Base-by-base conservation (phyloP, 2,888 invertebrate species). In the Pseudococcus viburni region DNA sequence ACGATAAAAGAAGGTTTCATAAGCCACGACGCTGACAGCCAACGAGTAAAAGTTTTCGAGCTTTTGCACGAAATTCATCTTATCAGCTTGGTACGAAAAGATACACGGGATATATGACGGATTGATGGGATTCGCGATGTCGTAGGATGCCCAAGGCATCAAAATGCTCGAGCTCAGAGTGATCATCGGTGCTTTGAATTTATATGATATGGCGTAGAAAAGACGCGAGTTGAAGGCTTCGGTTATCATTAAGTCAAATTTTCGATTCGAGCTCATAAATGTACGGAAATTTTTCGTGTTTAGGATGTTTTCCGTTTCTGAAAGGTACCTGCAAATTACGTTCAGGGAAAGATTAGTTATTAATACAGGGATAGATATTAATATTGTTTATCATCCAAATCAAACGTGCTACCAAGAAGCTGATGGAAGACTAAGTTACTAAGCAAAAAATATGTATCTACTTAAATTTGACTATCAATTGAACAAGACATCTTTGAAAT, bases 141-240 rank as follows among this genome's bases (percentile, higher is more conserved):
- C 88, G n/a, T 42, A 68, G 15, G 86, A 48, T 19, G 55, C 68
- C 89, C 86, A 89, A 9, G 88, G 88, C 17, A 89, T 48, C 19
- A 89, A 1, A 11, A 42, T 33, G 42, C 88, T 80, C n/a, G 84
- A 89, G 64, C 89, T 89, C 39, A 89, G 8, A 4, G 89, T 9
- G 39, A 89, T 85, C 19, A 86, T 80, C 3, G 89, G 89, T 4
- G 88, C 33, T 19, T 88, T 46, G 85, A 88, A 88, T 17, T 85
- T 80, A 0, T 42, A 48, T 6, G 88, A 87, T 55, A 89, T 80
- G 17, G 84, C 73, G 73, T 89, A 84, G 64, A 59, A 83, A 4
- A 89, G n/a, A 83, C 89, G 84, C 11, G 42, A 85, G 26, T 88
- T 88, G 19, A 89, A 89, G 26, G 83, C 80, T 22, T 89, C 89